A percentile compares a stretch with the other conserved stretches of the same genome.
Evolutionary conservation across 2,888 invertebrate species (phyloP).

Genomic region (Drosophila rellima): DNA sequence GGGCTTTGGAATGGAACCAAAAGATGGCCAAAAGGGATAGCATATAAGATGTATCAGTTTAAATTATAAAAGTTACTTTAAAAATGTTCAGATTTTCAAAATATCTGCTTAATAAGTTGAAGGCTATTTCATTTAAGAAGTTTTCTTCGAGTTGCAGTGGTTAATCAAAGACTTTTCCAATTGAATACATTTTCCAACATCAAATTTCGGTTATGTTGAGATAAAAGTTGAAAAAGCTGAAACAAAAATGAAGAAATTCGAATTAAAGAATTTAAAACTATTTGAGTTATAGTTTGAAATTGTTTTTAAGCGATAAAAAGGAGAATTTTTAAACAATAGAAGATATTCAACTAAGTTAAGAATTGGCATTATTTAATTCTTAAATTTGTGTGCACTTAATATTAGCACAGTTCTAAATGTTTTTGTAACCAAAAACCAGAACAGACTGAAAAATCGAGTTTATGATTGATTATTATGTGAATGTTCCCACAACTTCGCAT

Average conservation of each 20-base stretch:
- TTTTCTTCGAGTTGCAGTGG: background rate
- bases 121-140: background rate
- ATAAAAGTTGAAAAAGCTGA: background rate
- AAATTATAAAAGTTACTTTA: constrained; percentile 10
- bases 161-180: constrained; percentile 26
- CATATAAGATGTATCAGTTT: background rate
- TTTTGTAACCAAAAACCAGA: background rate
- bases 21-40: background rate
- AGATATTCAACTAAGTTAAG: no score
- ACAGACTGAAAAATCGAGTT: background rate
- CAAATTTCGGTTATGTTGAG: background rate
- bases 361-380: background rate
- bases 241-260: background rate
- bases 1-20: background rate
- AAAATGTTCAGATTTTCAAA: background rate
- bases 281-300: no score
- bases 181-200: background rate
- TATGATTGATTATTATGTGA: constrained; percentile 50
- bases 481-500: constrained; percentile 1
- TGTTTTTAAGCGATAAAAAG: no score
- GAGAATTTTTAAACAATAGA: no score
- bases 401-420: background rate
- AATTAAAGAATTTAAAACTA: background rate
- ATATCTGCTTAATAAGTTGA: background rate
- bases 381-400: background rate